Evolutionary conservation across 92 coral and sea anemone genomes (phyloP).

Genomic region (Epizoanthus illoricatus): DNA sequence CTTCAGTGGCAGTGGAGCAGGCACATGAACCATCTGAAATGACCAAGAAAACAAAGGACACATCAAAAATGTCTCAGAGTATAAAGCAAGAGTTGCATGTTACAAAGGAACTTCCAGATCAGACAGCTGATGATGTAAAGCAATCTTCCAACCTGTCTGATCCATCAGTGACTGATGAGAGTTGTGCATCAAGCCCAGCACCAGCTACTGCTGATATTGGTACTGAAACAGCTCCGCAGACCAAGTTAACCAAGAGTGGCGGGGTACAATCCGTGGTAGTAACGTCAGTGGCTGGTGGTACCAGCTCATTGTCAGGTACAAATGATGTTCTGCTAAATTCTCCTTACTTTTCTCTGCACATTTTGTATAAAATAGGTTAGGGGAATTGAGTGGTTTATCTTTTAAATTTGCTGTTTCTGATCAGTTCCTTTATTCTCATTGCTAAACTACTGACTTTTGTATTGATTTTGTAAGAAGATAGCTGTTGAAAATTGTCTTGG

Average conservation of each 20-base stretch:
- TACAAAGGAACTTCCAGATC: neutral
- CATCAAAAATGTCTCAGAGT: neutral
- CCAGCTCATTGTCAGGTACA: slow-evolving; percentile 41
- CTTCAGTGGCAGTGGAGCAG: neutral
- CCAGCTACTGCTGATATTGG: neutral
- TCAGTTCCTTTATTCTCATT: no score
- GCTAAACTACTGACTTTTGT: no score
- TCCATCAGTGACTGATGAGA: neutral
- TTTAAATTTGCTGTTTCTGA: no score
- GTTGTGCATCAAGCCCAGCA: neutral
- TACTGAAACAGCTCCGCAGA: neutral
- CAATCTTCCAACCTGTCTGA: neutral
- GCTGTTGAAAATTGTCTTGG: no score
- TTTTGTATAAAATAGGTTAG: no score
- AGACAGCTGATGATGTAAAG: neutral
- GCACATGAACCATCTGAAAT: neutral
- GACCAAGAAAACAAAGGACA: neutral
- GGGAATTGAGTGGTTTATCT: no score
- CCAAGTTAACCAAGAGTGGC: neutral
- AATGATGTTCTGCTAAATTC: neutral
- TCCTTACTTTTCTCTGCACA: no score
- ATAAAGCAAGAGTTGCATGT: neutral
- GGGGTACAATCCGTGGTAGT: slow-evolving; percentile 35
- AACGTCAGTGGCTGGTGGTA: slow-evolving; percentile 37
- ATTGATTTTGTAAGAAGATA: no score